Evolutionary conservation across 1,140 invertebrate genomes (phyloP).

Genomic region (Ceratina calcarata): DNA sequence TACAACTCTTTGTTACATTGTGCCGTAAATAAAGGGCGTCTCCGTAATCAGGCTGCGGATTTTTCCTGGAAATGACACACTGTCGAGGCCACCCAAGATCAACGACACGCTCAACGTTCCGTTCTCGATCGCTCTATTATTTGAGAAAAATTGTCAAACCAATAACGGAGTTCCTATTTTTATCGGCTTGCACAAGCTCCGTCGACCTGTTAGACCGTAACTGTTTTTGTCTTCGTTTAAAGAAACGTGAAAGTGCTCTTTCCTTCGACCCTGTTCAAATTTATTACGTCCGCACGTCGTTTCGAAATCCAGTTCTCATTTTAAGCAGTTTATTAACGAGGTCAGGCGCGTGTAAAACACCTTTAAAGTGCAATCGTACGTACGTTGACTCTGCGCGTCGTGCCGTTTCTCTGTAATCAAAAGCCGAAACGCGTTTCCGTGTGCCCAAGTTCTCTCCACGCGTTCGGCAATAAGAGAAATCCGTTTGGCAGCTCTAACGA

Average conservation of each 20-base stretch:
- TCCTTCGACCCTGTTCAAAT: too few species aligned
- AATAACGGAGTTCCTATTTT: neutral
- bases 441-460: neutral
- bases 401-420: constrained; percentile 14
- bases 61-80: constrained; percentile 9
- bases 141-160: too few species aligned
- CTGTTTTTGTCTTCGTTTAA: too few species aligned
- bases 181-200: neutral
- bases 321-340: too few species aligned
- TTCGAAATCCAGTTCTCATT: too few species aligned
- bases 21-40: constrained; percentile 20
- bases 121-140: too few species aligned
- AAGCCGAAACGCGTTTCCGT: constrained; percentile 32
- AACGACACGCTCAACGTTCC: neutral
- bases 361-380: constrained; percentile 56
- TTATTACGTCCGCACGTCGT: too few species aligned
- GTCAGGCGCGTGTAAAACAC: constrained; percentile 34
- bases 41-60: constrained; percentile 2
- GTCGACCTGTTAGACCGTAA: too few species aligned
- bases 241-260: too few species aligned
- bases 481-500: neutral
- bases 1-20: constrained; percentile 17
- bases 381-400: constrained; percentile 52
- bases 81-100: neutral
- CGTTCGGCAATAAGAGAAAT: neutral